Base-by-base conservation (phyloP, 2,113 vertebrate genomes). In the Malaclemys terrapin region DNA sequence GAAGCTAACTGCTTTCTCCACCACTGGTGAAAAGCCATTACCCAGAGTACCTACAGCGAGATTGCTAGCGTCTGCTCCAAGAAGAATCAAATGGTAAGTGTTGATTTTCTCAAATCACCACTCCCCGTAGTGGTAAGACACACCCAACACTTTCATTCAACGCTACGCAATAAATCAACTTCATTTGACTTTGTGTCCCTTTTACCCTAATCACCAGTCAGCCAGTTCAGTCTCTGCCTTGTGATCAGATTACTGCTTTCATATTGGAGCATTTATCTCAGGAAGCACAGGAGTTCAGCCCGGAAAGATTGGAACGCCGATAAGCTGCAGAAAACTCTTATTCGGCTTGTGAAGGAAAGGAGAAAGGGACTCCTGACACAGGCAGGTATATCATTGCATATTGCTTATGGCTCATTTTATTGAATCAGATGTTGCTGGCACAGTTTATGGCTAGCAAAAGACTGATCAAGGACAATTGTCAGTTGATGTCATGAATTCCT, bases 11-110 rank as follows among this genome's bases (percentile, higher is more conserved):
- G 76, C 52, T 11, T 65, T 59, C 7, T 69, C 24, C 31, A 8
- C 5, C 56, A 35, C 53, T 54, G 75, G 3, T 4, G 72, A 47
- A 92, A 92, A 75, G 2, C 29, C 57, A 1, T 11, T n/a, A 83
- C 57, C 10, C 42, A 3, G 16, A 85, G n/a, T 62, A 92, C 38
- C n/a, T 8, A 20, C 19, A 11, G 4, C 0, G 0, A 2, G 59
- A 13, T 35, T n/a, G 4, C 3, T 38, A 24, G 16, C 57, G 9
- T 38, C 19, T 22, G 65, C n/a, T 72, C 19, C 65, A 72, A 38
- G 65, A 72, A 38, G 65, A 38, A 38, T 72, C 65, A 9, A 27
- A 75, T 3, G 0, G 0, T 24, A 31, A 35, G 8, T 24, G 84
- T 92, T 87, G 8, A 19, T 85, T 22, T 13, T 79, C 31, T 87